Percentiles rank a stretch among this genome's conserved stretches.
Evolutionary conservation across 35 echinoderm and acorn worm genomes (phyloP).

Genomic region (Holothuria glaberrima): DNA sequence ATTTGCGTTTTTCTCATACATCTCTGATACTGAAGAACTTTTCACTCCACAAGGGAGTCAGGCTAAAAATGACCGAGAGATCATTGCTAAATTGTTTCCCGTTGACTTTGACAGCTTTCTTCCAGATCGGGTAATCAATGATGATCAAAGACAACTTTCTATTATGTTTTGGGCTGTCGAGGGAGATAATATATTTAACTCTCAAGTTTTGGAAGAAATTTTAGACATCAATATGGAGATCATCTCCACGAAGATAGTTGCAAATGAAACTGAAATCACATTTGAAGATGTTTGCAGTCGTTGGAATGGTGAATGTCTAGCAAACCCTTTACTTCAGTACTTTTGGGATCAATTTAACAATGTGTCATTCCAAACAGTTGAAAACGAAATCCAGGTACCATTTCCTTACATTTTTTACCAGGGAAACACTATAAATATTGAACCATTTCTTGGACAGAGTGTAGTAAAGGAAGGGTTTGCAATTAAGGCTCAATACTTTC

Average conservation of each 20-base stretch:
- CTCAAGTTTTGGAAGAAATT: constrained; percentile 66
- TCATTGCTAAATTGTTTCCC: constrained; percentile 52
- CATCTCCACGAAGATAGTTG: background rate
- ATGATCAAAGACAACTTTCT: constrained; percentile 31
- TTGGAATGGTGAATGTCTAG: constrained; percentile 56
- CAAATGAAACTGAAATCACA: background rate
- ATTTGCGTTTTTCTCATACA: constrained; percentile 60
- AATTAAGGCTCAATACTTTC: background rate
- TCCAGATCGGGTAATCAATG: constrained; percentile 41
- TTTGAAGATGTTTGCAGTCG: constrained; percentile 56
- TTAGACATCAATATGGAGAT: constrained; percentile 48
- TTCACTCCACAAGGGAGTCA: constrained; percentile 76
- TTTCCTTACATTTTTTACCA: background rate
- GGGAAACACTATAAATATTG: background rate
- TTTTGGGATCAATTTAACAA: background rate
- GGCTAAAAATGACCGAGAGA: constrained; percentile 41
- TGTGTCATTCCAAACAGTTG: background rate
- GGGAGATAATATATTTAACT: constrained; percentile 56
- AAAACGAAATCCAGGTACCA: constrained; percentile 8
- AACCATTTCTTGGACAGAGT: background rate
- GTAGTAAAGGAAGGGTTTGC: background rate
- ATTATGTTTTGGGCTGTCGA: constrained; percentile 51
- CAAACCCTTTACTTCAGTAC: constrained; percentile 61
- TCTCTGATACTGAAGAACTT: constrained; percentile 54
- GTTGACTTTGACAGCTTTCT: constrained; percentile 57